These are phyloP conservation scores for Axis porcinus DNA, from an alignment of 2,113 vertebrate genomes.

Conservation along the genomic window DNA sequence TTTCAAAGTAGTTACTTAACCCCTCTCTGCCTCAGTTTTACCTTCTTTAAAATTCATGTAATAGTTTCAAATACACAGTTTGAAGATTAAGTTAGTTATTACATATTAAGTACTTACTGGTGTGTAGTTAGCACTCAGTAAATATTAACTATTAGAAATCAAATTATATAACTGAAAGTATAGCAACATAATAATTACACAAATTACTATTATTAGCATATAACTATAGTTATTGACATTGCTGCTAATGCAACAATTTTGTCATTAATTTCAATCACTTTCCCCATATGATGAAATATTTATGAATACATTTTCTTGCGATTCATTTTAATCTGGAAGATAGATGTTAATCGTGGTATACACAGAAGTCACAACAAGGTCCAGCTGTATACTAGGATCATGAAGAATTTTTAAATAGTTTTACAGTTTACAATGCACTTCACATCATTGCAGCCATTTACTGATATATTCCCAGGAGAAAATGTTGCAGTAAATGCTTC, in stretches of 20 bases:
- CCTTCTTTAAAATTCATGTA: not conserved
- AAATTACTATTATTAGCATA: constrained; percentile 6
- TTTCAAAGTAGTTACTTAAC: not conserved
- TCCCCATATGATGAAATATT: not conserved
- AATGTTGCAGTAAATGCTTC: constrained; percentile 64
- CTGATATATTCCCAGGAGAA: constrained; percentile 63
- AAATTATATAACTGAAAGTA: constrained; percentile 14
- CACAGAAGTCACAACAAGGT: not conserved
- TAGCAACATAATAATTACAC: not conserved
- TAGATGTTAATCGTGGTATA: not conserved
- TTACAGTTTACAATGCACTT: constrained; percentile 38
- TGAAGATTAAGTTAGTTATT: constrained; percentile 44
- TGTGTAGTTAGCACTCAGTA: constrained; percentile 27
- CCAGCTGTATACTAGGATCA: not conserved
- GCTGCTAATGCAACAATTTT: constrained; percentile 28
- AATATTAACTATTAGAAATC: constrained; percentile 25
- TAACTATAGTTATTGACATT: constrained; percentile 38
- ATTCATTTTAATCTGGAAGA: constrained; percentile 40
- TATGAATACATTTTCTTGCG: not conserved
- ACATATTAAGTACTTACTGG: not conserved
- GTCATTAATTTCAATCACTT: constrained; percentile 17
- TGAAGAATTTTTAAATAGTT: constrained; percentile 47
- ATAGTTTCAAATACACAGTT: not conserved
- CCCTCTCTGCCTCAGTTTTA: not conserved
- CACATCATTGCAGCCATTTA: constrained; percentile 41